Percentiles rank a stretch among this genome's conserved stretches.
Evolutionary conservation across 1,140 invertebrate genomes (phyloP).

Genomic region (Galendromus occidentalis): DNA sequence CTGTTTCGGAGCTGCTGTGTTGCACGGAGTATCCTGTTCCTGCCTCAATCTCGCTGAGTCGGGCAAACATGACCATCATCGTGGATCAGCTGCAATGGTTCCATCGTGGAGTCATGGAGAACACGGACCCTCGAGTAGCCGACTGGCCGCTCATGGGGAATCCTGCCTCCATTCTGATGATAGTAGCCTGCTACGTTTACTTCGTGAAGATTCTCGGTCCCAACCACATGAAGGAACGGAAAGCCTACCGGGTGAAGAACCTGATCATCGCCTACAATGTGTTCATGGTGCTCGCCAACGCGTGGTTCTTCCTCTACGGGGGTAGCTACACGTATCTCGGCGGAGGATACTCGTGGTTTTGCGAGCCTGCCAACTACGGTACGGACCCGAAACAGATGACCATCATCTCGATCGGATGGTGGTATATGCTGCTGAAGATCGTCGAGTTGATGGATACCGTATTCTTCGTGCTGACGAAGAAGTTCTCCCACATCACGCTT

Average conservation of each 20-base stretch:
- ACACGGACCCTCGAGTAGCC: constrained; percentile 24
- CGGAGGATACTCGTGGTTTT: constrained; percentile 49
- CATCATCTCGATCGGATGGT: constrained; percentile 76
- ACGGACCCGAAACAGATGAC: constrained; percentile 43
- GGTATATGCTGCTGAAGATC: constrained; percentile 88
- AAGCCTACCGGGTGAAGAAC: constrained; percentile 54
- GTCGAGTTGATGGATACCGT: constrained; percentile 89
- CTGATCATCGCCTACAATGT: constrained; percentile 56
- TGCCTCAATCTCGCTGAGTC: too few relatives aligned
- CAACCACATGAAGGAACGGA: constrained; percentile 59
- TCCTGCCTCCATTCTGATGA: constrained; percentile 52
- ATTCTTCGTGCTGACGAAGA: constrained; percentile 69
- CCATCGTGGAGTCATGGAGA: too few relatives aligned
- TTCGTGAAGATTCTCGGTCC: constrained; percentile 60
- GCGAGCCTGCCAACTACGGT: constrained; percentile 75
- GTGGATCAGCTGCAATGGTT: neutral
- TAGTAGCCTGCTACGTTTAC: constrained; percentile 44
- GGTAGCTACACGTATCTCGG: too few relatives aligned
- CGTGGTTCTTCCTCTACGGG: constrained; percentile 16
- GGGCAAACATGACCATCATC: constrained; percentile 1
- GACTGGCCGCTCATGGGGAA: constrained; percentile 72
- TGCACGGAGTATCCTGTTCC: too few relatives aligned
- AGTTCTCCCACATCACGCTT: constrained; percentile 72
- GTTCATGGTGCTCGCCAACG: constrained; percentile 16
- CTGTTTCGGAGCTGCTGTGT: too few relatives aligned